These are phyloP conservation scores for Schizopygopsis malacanthus DNA, from an alignment of 2,797 vertebrate species.

Conservation along the genomic window DNA sequence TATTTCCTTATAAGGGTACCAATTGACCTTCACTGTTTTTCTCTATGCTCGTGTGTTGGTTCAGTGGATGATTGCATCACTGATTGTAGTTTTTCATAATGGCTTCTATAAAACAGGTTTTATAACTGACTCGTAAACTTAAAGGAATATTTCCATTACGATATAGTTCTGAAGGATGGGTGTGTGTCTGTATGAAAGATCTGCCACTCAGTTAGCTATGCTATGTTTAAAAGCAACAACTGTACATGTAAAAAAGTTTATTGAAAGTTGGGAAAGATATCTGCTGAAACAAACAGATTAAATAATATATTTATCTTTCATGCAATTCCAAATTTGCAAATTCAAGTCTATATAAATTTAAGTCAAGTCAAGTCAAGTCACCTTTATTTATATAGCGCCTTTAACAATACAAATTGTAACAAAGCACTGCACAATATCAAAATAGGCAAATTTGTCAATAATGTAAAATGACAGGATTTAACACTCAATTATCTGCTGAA, in stretches of 20 bases:
- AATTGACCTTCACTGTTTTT: background rate
- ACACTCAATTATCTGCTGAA: too few relatives aligned
- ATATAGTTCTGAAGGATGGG: background rate
- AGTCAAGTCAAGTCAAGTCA: too few relatives aligned
- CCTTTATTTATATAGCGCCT: too few relatives aligned
- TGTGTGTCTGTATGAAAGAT: conserved; percentile 25
- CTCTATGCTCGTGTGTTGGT: background rate
- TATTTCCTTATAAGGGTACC: conserved; percentile 26
- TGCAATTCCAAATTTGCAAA: background rate
- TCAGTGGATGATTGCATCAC: background rate
- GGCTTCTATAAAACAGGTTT: conserved; percentile 50
- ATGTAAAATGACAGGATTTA: too few relatives aligned
- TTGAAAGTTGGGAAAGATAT: background rate
- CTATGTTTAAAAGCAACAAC: background rate
- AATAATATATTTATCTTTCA: background rate
- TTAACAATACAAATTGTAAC: too few relatives aligned
- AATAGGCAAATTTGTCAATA: too few relatives aligned
- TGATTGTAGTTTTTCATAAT: conserved; percentile 36
- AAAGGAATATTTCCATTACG: conserved; percentile 55
- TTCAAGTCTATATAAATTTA: background rate
- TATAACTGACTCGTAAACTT: conserved; percentile 35
- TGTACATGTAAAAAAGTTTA: too few relatives aligned
- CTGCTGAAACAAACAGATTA: background rate
- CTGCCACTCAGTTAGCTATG: background rate
- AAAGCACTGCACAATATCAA: too few relatives aligned